Conservation (phyloP, 2,797 vertebrate species). For the Scomberomorus guttatus region DNA sequence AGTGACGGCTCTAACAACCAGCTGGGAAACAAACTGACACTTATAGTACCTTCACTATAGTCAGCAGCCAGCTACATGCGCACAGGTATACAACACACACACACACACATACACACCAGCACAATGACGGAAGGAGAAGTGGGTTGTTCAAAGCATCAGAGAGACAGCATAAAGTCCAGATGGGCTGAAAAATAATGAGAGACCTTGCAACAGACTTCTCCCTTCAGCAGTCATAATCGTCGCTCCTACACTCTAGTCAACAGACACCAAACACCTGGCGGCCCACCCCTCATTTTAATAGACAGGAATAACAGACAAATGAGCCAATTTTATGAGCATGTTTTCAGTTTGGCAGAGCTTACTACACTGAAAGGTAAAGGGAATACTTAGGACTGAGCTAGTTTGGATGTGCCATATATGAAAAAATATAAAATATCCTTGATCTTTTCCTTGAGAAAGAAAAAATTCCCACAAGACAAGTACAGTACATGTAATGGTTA, state of each 20-base stretch:
- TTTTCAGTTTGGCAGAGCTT: constrained; percentile 2
- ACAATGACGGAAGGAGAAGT: constrained; percentile 59
- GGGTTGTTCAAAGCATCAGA: constrained; percentile 69
- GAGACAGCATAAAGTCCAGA: constrained; percentile 77
- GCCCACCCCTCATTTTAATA: constrained; percentile 43
- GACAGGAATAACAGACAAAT: constrained; percentile 46
- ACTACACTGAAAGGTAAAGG: background rate
- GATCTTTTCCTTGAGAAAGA: constrained; percentile 1
- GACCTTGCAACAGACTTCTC: constrained; percentile 70
- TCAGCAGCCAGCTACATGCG: constrained; percentile 48
- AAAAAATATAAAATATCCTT: background rate
- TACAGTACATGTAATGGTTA: background rate
- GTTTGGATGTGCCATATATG: background rate
- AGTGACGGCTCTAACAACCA: constrained; percentile 63
- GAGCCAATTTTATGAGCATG: constrained; percentile 16
- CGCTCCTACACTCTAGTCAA: constrained; percentile 55
- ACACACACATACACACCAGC: constrained; percentile 25
- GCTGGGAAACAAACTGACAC: constrained; percentile 67
- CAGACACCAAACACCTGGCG: constrained; percentile 74
- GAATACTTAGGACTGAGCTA: background rate
- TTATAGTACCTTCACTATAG: constrained; percentile 43
- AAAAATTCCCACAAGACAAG: constrained; percentile 3
- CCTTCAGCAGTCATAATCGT: constrained; percentile 74
- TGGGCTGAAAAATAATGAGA: constrained; percentile 78
- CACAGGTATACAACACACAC: constrained; percentile 24